Evolutionary conservation across 2,888 invertebrate genomes (phyloP).

Genomic region (Lissocephala sabroskyi): DNA sequence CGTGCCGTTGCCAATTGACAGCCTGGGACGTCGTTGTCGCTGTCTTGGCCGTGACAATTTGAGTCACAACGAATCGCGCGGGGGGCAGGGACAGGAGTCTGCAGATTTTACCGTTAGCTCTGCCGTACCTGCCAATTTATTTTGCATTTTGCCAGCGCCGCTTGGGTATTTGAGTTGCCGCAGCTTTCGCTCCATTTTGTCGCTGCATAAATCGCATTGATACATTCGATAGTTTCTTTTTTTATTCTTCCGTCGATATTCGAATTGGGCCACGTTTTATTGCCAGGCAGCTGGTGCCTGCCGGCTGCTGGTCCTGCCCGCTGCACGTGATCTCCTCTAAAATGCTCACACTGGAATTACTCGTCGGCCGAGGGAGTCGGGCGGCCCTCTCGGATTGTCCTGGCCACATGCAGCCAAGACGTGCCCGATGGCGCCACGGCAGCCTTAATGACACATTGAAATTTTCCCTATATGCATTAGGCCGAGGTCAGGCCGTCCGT

Average conservation of each 20-base stretch:
- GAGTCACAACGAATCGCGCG: conserved; percentile 5
- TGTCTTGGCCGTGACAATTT: too few relatives aligned
- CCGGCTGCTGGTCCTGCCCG: not conserved
- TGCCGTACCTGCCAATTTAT: conserved; percentile 61
- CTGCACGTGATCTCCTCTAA: conserved; percentile 7
- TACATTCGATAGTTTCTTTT: conserved; percentile 40
- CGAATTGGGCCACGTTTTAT: conserved; percentile 27
- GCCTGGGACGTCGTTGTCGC: too few relatives aligned
- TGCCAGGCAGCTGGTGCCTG: conserved; percentile 11
- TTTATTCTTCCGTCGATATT: too few relatives aligned
- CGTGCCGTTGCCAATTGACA: too few relatives aligned
- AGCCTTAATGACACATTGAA: conserved; percentile 47
- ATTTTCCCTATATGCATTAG: conserved; percentile 21
- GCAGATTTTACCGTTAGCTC: too few relatives aligned
- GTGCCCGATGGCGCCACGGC: conserved; percentile 28
- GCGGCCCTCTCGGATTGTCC: not conserved
- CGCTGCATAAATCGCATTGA: conserved; percentile 61
- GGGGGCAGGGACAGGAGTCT: conserved; percentile 3
- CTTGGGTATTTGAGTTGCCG: conserved; percentile 20
- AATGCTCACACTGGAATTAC: not conserved
- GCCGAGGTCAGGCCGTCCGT: too few relatives aligned
- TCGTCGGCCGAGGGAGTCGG: not conserved
- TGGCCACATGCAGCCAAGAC: conserved; percentile 38
- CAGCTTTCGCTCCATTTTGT: conserved; percentile 32
- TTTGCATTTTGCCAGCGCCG: conserved; percentile 42